Evolutionary conservation across 1,140 invertebrate species (phyloP), one percentile per base, ranked within the genome.

Genomic region (Drosophila yakuba): DNA sequence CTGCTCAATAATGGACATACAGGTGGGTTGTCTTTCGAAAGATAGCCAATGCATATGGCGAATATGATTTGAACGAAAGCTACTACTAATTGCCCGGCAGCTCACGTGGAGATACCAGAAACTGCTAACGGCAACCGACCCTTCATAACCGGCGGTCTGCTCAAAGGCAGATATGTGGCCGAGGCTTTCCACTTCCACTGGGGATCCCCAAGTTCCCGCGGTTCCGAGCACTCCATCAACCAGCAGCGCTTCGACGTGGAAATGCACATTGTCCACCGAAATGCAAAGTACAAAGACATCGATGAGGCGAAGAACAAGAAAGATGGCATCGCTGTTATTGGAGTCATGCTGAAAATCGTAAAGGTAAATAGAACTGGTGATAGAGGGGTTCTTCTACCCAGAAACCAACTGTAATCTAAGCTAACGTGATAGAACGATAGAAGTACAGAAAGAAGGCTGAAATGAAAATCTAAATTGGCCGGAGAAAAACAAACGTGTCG

Each of bases 181-280:
- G 94, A 95, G 73, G 93, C 94, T 3, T 90, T 96, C 1, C 95
- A 96, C 79, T 96, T 96, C 86, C 95, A 96, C 80, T 96, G 95
- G 95, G 95, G 95, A 20, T 85, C 85, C 4, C 50, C 58, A 1
- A 7, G 2, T 0, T 57, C 57, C 1, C 68, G 74, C 0, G 91
- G 91, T 20, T 72, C 91, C 2, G 91, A 92, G 36, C 91, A 92
- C 52, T 12, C 55, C 6, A 80, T 92, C 12, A 78, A 82, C 15
- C 48, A 50, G 1, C 61, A 41, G 23, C 78, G 77, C 4, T 91
- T 62, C 50, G 82, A 91, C 55, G 48, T 74, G 6, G 91, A 92
- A 66, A 73, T 92, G 84, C 91, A 92, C 54, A 78, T 92, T 39
- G 88, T 92, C 12, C 91, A 92, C 60, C 51, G 75, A 5, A 91